Conservation (phyloP, 1,140 invertebrate species). For the Leptonema lineaticorne region DNA sequence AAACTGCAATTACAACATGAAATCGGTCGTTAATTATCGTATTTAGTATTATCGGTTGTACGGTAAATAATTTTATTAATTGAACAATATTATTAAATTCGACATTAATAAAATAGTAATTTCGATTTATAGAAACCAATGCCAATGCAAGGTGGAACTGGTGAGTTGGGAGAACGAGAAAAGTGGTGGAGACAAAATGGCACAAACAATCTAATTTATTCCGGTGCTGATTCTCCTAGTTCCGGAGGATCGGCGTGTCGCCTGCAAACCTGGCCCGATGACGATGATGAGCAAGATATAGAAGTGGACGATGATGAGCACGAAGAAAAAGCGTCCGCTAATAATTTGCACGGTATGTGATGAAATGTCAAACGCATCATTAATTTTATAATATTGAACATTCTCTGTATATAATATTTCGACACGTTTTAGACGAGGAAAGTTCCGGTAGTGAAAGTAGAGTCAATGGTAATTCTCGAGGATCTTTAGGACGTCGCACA, state of each 20-base stretch:
- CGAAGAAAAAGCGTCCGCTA: constrained; percentile 16
- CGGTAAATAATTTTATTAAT: no score
- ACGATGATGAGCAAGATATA: constrained; percentile 34
- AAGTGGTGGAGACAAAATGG: constrained; percentile 26
- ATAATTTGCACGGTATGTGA: background rate
- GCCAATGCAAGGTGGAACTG: constrained; percentile 21
- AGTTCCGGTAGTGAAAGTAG: constrained; percentile 40
- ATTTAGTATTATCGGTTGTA: no score
- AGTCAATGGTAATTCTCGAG: constrained; percentile 44
- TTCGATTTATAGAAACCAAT: constrained; percentile 8
- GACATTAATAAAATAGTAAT: no score
- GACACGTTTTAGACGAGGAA: constrained; percentile 34
- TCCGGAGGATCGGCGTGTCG: constrained; percentile 27
- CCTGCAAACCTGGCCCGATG: constrained; percentile 33
- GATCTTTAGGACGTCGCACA: constrained; percentile 43
- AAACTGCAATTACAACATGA: no score
- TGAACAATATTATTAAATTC: no score
- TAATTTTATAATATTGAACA: background rate
- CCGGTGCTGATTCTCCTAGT: constrained; percentile 36
- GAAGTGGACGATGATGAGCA: constrained; percentile 38
- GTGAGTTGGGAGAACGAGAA: constrained; percentile 18
- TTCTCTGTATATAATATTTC: background rate
- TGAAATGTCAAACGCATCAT: background rate
- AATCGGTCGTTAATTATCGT: no score
- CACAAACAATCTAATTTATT: constrained; percentile 19